These are phyloP conservation scores for Augochlora pura DNA, from an alignment of 1,140 invertebrate genomes.

Conservation along the genomic window DNA sequence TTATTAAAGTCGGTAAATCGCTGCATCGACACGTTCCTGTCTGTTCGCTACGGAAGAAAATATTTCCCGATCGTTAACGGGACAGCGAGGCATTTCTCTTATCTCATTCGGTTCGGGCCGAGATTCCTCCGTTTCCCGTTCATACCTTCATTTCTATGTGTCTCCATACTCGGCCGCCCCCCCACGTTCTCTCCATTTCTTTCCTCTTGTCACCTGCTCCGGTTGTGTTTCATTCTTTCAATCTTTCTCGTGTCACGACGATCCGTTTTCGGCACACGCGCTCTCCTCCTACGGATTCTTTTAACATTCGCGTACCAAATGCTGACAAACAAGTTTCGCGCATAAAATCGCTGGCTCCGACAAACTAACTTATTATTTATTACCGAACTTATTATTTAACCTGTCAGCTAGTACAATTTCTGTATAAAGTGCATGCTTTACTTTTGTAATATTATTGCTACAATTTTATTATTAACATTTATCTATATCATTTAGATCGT, in stretches of 20 bases:
- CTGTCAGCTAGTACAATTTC: too few species aligned
- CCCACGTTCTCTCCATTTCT: slow-evolving; percentile 23
- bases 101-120: slow-evolving; percentile 9
- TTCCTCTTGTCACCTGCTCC: background rate
- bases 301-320: background rate
- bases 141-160: slow-evolving; percentile 34
- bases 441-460: too few species aligned
- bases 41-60: slow-evolving; percentile 2
- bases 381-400: too few species aligned
- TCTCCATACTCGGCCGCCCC: slow-evolving; percentile 2
- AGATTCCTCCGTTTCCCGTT: slow-evolving; percentile 23
- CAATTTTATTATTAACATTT: too few species aligned
- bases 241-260: slow-evolving; percentile 1
- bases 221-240: slow-evolving; percentile 33
- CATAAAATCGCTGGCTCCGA: too few species aligned
- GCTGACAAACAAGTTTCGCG: background rate
- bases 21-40: slow-evolving; percentile 8
- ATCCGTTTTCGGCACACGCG: background rate
- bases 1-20: slow-evolving; percentile 18
- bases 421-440: too few species aligned
- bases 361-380: too few species aligned
- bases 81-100: slow-evolving; percentile 36
- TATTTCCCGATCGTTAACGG: slow-evolving; percentile 31
- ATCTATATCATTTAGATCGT: too few species aligned
- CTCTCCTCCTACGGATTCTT: background rate